A percentile compares a stretch with the other conserved stretches of the same genome.
These are phyloP conservation scores for Bursaphelenchus okinawaensis DNA, from an alignment of 2,888 invertebrate species.

Conservation along the genomic window DNA sequence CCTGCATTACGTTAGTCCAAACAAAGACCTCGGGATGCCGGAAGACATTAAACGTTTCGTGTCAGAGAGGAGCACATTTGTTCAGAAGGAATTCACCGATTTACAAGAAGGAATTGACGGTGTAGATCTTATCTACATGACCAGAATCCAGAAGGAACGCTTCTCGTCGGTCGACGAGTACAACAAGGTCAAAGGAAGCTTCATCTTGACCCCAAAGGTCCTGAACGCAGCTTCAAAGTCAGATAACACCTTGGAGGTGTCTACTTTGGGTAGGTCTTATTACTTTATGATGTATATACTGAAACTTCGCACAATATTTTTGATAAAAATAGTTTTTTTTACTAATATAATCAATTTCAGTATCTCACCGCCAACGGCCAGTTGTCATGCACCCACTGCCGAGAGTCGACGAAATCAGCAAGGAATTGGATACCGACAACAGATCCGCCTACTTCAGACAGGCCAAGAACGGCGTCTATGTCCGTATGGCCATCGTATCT, in stretches of 20 bases:
- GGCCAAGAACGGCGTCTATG: slow-evolving; percentile 94
- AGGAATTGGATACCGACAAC: slow-evolving; percentile 86
- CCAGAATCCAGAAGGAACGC: slow-evolving; percentile 89
- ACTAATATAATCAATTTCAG: slow-evolving; percentile 12
- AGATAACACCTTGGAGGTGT: background rate
- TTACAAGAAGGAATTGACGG: slow-evolving; percentile 81
- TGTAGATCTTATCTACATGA: slow-evolving; percentile 90
- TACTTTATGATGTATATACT: too few relatives aligned
- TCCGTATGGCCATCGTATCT: slow-evolving; percentile 85
- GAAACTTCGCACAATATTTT: background rate
- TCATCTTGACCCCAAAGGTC: slow-evolving; percentile 84
- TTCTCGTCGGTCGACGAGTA: slow-evolving; percentile 79
- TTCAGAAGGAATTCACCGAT: slow-evolving; percentile 44
- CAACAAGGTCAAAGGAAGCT: slow-evolving; percentile 75
- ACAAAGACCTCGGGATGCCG: slow-evolving; percentile 79
- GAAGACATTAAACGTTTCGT: slow-evolving; percentile 76
- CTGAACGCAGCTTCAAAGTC: slow-evolving; percentile 68
- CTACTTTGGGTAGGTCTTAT: background rate
- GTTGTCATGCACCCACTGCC: slow-evolving; percentile 88
- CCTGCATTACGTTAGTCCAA: slow-evolving; percentile 81
- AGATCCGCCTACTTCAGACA: slow-evolving; percentile 98
- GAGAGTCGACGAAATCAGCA: slow-evolving; percentile 84
- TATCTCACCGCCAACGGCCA: slow-evolving; percentile 33
- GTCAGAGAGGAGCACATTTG: slow-evolving; percentile 69
- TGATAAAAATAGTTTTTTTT: background rate